Conservation (phyloP, 2,113 vertebrate genomes). For the Saguinus imperator region DNA sequence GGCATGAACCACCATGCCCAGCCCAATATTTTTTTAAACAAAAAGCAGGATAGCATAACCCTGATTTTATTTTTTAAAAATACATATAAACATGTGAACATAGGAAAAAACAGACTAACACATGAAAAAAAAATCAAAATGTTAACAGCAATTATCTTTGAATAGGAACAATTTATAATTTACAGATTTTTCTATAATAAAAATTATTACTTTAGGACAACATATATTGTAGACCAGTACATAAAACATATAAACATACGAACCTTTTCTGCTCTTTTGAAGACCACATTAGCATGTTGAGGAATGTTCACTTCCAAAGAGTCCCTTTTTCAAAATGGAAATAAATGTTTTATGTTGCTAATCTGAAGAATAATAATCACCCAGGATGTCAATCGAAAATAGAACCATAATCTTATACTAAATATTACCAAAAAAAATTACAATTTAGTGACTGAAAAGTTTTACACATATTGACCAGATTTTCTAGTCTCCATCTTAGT, state of each 20-base stretch:
- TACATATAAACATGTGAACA: neutral
- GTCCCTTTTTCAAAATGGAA: constrained; percentile 82
- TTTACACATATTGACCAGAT: neutral
- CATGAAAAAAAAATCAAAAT: neutral
- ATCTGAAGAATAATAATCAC: constrained; percentile 40
- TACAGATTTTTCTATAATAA: constrained; percentile 15
- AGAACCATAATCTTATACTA: constrained; percentile 41
- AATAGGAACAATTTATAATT: neutral
- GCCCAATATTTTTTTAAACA: neutral
- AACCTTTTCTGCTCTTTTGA: constrained; percentile 84
- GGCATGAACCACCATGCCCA: too few relatives aligned
- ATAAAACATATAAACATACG: constrained; percentile 47
- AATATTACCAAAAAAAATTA: constrained; percentile 45
- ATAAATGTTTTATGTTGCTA: neutral
- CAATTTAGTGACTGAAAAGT: constrained; percentile 25
- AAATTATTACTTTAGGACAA: neutral
- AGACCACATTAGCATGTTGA: constrained; percentile 77
- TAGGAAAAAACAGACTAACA: neutral
- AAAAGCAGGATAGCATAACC: neutral
- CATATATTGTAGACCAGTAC: neutral
- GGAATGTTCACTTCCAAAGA: constrained; percentile 72
- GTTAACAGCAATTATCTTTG: constrained; percentile 3
- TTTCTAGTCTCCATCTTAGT: neutral
- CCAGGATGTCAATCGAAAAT: constrained; percentile 23
- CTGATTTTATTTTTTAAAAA: neutral